Evolutionary conservation across 2,888 invertebrate species (phyloP), one percentile per base, ranked within the genome.

Genomic region (Cenopis cana): DNA sequence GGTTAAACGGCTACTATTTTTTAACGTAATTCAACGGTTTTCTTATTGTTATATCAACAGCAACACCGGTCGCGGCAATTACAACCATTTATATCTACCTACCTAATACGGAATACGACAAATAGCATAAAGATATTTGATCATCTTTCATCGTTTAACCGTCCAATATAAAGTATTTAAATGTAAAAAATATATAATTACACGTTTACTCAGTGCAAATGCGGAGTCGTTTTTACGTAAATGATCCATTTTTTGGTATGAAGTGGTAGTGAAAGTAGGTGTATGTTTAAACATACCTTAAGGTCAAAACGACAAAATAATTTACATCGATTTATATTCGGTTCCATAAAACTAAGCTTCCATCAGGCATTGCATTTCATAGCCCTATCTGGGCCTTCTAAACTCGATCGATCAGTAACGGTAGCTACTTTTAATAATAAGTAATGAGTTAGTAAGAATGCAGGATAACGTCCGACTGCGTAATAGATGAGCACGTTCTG

Each of bases 361-460:
- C 5, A 5, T 5, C 10, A n/a, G n/a, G n/a, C n/a, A n/a, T n/a
- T n/a, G n/a, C n/a, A n/a, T n/a, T 18, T 33, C 55, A 56, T 73
- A 29, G 56, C 17, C 70, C 72, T 72, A 71, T 83, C 82, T 85
- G 81, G 70, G 68, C 68, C 54, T 84, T 83, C 76, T 64, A 69
- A 81, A 78, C 75, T 72, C 80, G 54, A 55, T 54, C 65, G 73
- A 73, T 66, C 72, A 76, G 79, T 86, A 87, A 86, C 91, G 86
- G 92, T 89, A 91, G 90, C 89, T 79, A 81, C 81, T 86, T 88
- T 84, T 88, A 91, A 90, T 91, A 90, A 86, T 91, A 89, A 91
- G 84, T 90, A 89, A 91, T 91, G 89, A 87, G 83, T 75, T 77
- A 78, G 78, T 84, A 86, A 85, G 86, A 87, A 88, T 82, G 85